Evolutionary conservation across 1,140 invertebrate genomes (phyloP).

Genomic region (Varroa destructor): DNA sequence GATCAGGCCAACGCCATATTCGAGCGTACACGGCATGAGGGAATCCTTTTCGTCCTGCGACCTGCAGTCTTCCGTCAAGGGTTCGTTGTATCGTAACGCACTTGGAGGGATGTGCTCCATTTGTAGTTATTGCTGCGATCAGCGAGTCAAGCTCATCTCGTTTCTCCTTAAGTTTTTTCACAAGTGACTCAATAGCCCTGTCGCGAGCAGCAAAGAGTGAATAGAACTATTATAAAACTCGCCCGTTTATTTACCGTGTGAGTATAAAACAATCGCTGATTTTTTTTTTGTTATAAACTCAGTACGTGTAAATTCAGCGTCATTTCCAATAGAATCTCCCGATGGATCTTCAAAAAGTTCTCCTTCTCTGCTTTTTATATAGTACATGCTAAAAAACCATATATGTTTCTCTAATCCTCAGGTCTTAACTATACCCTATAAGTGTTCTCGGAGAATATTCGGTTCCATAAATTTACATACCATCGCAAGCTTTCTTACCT

Average conservation of each 20-base stretch:
- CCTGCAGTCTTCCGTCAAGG: conserved; percentile 90
- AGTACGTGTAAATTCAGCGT: no score
- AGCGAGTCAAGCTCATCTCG: conserved; percentile 92
- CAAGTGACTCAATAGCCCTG: conserved; percentile 85
- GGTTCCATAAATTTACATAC: no score
- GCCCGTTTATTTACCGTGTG: not conserved
- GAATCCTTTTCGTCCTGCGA: conserved; percentile 96
- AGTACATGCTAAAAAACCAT: no score
- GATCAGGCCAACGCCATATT: conserved; percentile 97
- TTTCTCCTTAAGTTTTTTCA: conserved; percentile 94
- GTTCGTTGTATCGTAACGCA: conserved; percentile 98
- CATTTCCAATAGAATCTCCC: no score
- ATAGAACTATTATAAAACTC: not conserved
- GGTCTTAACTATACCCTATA: no score
- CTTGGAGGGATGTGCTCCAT: conserved; percentile 90
- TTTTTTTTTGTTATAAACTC: no score
- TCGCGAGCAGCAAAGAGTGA: not conserved
- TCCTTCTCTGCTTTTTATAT: no score
- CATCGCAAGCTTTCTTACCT: not conserved
- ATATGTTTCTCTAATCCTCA: no score
- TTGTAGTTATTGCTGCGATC: conserved; percentile 92
- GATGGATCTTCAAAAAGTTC: no score
- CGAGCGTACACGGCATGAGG: conserved; percentile 98
- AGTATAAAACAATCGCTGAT: not conserved
- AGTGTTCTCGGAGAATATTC: no score